Percentiles rank a stretch among this genome's conserved stretches.
Evolutionary conservation across 2,797 vertebrate species (phyloP).

Genomic region (Hippocampus kuda): DNA sequence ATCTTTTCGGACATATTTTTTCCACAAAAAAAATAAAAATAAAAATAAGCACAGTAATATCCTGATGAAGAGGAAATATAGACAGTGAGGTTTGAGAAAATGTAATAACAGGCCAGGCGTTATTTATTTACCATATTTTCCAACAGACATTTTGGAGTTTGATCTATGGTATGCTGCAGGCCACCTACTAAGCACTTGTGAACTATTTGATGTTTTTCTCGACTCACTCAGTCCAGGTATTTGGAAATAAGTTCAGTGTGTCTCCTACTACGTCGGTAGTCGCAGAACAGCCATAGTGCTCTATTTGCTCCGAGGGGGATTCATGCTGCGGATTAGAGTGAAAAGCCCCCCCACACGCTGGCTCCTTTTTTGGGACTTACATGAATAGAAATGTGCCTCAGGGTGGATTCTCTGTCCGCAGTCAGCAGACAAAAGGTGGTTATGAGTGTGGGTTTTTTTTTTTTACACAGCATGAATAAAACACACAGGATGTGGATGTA

Average conservation of each 20-base stretch:
- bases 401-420: constrained; percentile 11
- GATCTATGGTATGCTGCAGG: not conserved
- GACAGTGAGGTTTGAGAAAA: not conserved
- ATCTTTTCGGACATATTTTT: not conserved
- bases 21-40: not conserved
- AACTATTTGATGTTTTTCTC: not conserved
- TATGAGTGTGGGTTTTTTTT: not conserved
- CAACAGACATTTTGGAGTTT: not conserved
- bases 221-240: not conserved
- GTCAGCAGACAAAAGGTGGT: constrained; percentile 4
- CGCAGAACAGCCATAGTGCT: constrained; percentile 25
- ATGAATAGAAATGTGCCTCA: constrained; percentile 30
- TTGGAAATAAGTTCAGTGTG: not conserved
- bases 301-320: constrained; percentile 39
- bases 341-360: constrained; percentile 23
- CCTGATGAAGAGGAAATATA: not conserved
- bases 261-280: constrained; percentile 13
- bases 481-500: constrained; percentile 1
- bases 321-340: constrained; percentile 44
- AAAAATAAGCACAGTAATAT: not conserved
- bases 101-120: not conserved
- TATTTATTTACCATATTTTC: not conserved
- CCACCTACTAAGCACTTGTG: not conserved
- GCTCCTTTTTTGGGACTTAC: constrained; percentile 35
- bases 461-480: constrained; percentile 5